Evolutionary conservation across 2,888 invertebrate genomes (phyloP).

Genomic region (Rosalia funebris): DNA sequence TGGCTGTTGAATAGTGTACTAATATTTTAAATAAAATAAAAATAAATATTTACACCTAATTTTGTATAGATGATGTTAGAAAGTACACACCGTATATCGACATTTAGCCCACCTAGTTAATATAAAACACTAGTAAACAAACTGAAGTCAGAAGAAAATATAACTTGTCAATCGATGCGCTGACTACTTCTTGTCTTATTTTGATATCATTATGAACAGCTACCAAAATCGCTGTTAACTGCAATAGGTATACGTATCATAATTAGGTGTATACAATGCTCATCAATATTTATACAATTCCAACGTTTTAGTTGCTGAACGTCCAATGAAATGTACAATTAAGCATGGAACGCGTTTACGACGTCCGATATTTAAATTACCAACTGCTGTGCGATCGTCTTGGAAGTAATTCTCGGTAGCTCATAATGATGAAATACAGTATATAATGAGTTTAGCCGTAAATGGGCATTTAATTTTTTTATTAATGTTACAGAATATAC

Average conservation of each 20-base stretch:
- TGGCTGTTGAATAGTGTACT: too few species aligned
- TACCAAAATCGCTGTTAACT: neutral
- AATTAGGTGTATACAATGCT: constrained; percentile 7
- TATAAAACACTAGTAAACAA: neutral
- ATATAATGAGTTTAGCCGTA: too few species aligned
- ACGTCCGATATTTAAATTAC: constrained; percentile 5
- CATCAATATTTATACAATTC: constrained; percentile 19
- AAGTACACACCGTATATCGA: neutral
- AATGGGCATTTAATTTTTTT: too few species aligned
- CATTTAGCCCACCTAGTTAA: neutral
- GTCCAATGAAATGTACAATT: constrained; percentile 1
- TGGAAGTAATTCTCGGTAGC: too few species aligned
- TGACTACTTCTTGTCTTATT: neutral
- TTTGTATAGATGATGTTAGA: neutral
- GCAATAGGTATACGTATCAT: neutral
- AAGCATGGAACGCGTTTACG: constrained; percentile 3
- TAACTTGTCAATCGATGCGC: neutral
- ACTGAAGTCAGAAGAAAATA: neutral
- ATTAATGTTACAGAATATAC: too few species aligned
- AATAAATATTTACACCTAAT: too few species aligned
- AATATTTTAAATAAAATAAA: too few species aligned
- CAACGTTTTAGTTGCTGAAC: constrained; percentile 12
- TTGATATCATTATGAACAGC: neutral
- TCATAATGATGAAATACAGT: too few species aligned
- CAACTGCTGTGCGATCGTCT: neutral